phyloP scores from a whole-genome alignment of 2,888 invertebrate species.

The Cyclophora punctaria region DNA sequence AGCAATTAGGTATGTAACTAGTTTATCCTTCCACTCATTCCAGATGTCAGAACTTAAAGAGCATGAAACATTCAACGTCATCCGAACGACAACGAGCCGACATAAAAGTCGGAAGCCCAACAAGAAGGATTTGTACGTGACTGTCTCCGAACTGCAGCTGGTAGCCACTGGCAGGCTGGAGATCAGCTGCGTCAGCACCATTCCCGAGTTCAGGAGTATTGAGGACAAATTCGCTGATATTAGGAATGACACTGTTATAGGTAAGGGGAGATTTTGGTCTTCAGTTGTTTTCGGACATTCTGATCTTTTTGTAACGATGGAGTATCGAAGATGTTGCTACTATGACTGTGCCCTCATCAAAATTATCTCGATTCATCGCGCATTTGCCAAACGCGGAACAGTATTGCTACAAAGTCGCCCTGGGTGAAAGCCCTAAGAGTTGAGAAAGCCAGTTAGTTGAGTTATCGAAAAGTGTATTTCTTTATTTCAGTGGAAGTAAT shows the following conservation, averaged over 20 bases:
- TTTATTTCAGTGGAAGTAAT: constrained; percentile 61
- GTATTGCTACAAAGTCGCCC: no score
- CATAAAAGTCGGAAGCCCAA: constrained; percentile 61
- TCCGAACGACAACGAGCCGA: constrained; percentile 44
- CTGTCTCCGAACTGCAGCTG: constrained; percentile 81
- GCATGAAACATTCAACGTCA: constrained; percentile 37
- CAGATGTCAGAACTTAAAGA: constrained; percentile 39
- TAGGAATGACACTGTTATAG: constrained; percentile 80
- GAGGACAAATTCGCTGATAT: constrained; percentile 84
- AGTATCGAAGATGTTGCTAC: no score
- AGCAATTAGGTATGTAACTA: no score
- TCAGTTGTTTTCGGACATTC: no score
- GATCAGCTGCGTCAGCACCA: constrained; percentile 85
- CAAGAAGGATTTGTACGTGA: constrained; percentile 79
- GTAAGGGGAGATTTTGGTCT: constrained; percentile 54
- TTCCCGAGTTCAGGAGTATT: constrained; percentile 82
- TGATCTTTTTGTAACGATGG: no score
- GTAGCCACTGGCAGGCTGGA: constrained; percentile 81
- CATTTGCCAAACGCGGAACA: no score
- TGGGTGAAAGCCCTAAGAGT: no score
- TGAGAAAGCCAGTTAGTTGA: no score
- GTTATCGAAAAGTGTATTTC: neutral
- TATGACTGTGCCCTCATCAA: no score
- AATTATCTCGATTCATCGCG: no score
- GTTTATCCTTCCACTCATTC: constrained; percentile 7